Base-by-base conservation (phyloP, 2,888 invertebrate species). In the Drosophila prostipennis region DNA sequence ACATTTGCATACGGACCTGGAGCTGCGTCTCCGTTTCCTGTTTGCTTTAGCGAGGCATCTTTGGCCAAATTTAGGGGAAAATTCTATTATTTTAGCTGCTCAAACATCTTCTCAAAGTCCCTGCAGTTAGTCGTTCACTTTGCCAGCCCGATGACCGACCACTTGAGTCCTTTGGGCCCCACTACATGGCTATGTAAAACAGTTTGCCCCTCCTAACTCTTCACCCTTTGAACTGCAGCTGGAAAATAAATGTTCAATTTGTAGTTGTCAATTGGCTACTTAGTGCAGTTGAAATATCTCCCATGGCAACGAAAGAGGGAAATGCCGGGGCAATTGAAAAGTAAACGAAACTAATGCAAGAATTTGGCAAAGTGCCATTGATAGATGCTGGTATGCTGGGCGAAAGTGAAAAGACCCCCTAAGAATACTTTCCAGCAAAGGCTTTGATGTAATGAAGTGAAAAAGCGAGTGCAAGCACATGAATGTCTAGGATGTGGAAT, bases 31-130 rank as follows among this genome's bases (percentile, higher is more conserved):
- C 32, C 16, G 23, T 55, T 8, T 45, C 7, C 53, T 57, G 48
- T 57, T 65, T 60, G 49, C 61, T 69, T 65, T 58, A 39, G 40
- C 65, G 60, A 42, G 67, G 64, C 76, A 65, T 65, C 72, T 83
- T 76, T 72, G 64, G 74, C 71, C 67, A 80, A 88, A 88, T 84
- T 86, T 86, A 80, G 79, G 76, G 76, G 80, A 84, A 84, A 88
- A 88, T 86, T 79, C 77, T 87, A 87, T 88, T 88, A 83, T 86
- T 80, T 80, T 77, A 87, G 81, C 78, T 58, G 76, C 74, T 80
- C 63, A 63, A 70, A 56, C 51, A 36, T 34, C 67, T 61, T 48
- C 60, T 64, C 60, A 43, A 51, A 54, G 60, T 46, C 32, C 19
- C 37, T 14, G 16, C 45, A 51, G 69, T 49, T 49, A 39, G 46